These are phyloP conservation scores for Rhea pennata DNA, from an alignment of 2,113 vertebrate genomes.

Conservation along the genomic window DNA sequence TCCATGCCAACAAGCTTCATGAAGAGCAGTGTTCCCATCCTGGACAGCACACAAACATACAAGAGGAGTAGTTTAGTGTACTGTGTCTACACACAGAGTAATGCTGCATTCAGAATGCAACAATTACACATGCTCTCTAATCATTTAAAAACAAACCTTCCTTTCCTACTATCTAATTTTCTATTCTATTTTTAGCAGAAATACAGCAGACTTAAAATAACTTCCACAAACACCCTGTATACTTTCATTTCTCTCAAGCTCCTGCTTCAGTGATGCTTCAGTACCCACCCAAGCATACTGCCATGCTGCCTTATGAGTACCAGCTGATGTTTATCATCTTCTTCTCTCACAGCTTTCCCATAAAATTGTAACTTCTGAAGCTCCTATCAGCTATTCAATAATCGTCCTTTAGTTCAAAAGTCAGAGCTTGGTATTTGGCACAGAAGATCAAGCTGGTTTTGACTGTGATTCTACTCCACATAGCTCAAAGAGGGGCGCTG, in stretches of 20 bases:
- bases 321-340: too few species aligned
- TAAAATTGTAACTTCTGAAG: not conserved
- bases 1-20: conserved; percentile 95
- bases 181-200: not conserved
- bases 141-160: not conserved
- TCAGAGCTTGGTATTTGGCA: not conserved
- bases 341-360: not conserved
- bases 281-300: not conserved
- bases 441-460: not conserved
- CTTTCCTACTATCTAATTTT: not conserved
- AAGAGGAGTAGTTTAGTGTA: not conserved
- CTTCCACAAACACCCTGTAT: not conserved
- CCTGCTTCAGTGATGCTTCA: too few species aligned
- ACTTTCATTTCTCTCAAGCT: not conserved
- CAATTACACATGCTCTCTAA: not conserved
- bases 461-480: not conserved
- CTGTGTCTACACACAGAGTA: not conserved
- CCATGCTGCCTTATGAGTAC: not conserved
- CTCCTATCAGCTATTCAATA: too few species aligned
- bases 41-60: conserved; percentile 50
- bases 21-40: conserved; percentile 94
- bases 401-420: not conserved
- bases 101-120: accelerated
- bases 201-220: not conserved
- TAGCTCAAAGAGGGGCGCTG: not conserved